phyloP scores from a whole-genome alignment of 2,888 invertebrate genomes.

The Drosophila putrida region DNA sequence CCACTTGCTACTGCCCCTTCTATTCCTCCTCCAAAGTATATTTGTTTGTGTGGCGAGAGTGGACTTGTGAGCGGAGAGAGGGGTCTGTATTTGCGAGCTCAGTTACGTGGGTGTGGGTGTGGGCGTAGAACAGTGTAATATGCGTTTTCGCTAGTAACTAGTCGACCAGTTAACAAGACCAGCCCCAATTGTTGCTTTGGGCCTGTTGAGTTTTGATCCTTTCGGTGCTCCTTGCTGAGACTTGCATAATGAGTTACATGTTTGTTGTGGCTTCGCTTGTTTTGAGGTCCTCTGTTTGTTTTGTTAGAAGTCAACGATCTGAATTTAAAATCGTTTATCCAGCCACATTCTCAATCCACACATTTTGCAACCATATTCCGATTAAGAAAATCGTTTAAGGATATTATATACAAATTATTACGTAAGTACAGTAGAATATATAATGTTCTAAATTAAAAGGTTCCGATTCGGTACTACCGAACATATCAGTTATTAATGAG shows the following conservation, averaged over 20 bases:
- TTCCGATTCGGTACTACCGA: too few species aligned
- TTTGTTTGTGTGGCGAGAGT: slow-evolving; percentile 16
- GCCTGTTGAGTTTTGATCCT: slow-evolving; percentile 33
- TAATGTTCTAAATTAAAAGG: too few species aligned
- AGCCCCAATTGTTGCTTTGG: slow-evolving; percentile 10
- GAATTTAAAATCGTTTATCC: slow-evolving; percentile 14
- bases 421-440: too few species aligned
- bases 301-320: slow-evolving; percentile 8
- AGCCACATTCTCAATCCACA: not conserved
- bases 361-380: not conserved
- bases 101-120: slow-evolving; percentile 29
- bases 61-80: not conserved
- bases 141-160: slow-evolving; percentile 53
- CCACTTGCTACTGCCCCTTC: slow-evolving; percentile 9
- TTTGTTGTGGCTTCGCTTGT: slow-evolving; percentile 51
- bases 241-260: slow-evolving; percentile 74
- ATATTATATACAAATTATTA: too few species aligned
- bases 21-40: slow-evolving; percentile 11
- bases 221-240: slow-evolving; percentile 52
- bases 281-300: slow-evolving; percentile 8
- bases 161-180: slow-evolving; percentile 11
- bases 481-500: too few species aligned
- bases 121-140: slow-evolving; percentile 63
- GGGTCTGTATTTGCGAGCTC: slow-evolving; percentile 37
- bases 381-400: too few species aligned